A percentile compares a stretch with the other conserved stretches of the same genome.
Evolutionary conservation across 2,113 vertebrate genomes (phyloP).

Genomic region (Hypanus sabinus): DNA sequence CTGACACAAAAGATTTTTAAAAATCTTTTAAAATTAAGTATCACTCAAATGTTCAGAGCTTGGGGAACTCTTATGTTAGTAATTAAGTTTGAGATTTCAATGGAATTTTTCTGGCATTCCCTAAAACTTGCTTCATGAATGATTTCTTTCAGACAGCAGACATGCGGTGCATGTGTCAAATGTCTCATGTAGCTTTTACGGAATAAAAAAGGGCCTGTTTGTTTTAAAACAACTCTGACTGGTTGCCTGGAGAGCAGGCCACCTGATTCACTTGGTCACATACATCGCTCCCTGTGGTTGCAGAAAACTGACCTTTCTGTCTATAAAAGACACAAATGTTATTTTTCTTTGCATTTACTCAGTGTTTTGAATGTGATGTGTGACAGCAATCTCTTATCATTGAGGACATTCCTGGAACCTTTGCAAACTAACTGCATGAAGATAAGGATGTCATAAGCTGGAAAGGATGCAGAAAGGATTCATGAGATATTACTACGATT

Average conservation of each 20-base stretch:
- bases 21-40: not conserved
- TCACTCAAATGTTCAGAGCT: not conserved
- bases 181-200: not conserved
- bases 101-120: not conserved
- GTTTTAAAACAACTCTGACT: not conserved
- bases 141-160: not conserved
- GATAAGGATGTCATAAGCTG: too few relatives aligned
- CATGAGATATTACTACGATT: too few relatives aligned
- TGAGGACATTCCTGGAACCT: not conserved
- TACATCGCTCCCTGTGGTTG: not conserved
- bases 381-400: not conserved
- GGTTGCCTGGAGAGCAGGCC: not conserved
- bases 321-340: not conserved
- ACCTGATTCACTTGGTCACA: not conserved
- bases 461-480: too few relatives aligned
- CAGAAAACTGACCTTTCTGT: not conserved
- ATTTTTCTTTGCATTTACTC: not conserved
- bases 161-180: not conserved
- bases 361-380: not conserved
- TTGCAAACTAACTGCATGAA: too few relatives aligned
- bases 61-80: not conserved
- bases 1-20: too few relatives aligned
- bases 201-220: not conserved
- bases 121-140: not conserved
- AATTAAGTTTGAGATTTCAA: not conserved